Percentiles rank a stretch among this genome's conserved stretches.
These are phyloP conservation scores for Rhinichthys osculus DNA, from an alignment of 2,797 vertebrate genomes.

Conservation along the genomic window DNA sequence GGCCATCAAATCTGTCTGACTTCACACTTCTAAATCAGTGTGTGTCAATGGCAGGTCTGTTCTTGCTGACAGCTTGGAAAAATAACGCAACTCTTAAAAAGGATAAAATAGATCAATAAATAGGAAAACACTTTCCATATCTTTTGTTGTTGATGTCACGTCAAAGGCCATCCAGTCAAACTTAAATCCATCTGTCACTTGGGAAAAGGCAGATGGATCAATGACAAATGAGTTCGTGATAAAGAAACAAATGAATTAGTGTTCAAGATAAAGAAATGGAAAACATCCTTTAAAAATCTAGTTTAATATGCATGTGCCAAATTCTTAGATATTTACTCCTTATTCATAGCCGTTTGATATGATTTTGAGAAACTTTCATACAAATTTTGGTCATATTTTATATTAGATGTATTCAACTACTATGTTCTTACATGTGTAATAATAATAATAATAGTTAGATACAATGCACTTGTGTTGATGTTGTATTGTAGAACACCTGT, in stretches of 20 bases:
- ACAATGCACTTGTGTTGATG: not conserved
- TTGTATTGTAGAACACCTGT: not conserved
- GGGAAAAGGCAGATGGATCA: not conserved
- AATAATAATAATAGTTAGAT: not conserved
- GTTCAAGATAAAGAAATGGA: not conserved
- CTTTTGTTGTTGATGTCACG: not conserved
- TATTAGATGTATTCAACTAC: not conserved
- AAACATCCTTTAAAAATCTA: not conserved
- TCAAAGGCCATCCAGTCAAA: not conserved
- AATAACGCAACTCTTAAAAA: not conserved
- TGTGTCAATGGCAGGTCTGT: not conserved
- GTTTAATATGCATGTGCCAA: not conserved
- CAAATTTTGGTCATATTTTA: not conserved
- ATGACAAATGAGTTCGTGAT: not conserved
- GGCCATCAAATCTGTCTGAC: conserved; percentile 1
- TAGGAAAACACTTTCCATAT: not conserved
- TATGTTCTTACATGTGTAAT: not conserved
- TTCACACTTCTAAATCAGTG: not conserved
- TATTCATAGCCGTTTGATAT: not conserved
- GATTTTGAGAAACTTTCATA: not conserved
- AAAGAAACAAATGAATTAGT: not conserved
- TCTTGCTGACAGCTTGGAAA: not conserved
- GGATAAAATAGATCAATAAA: not conserved
- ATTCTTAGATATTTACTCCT: not conserved
- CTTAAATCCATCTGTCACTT: not conserved